These are phyloP conservation scores for Anastrepha ludens DNA, from an alignment of 1,140 invertebrate genomes.

Conservation along the genomic window DNA sequence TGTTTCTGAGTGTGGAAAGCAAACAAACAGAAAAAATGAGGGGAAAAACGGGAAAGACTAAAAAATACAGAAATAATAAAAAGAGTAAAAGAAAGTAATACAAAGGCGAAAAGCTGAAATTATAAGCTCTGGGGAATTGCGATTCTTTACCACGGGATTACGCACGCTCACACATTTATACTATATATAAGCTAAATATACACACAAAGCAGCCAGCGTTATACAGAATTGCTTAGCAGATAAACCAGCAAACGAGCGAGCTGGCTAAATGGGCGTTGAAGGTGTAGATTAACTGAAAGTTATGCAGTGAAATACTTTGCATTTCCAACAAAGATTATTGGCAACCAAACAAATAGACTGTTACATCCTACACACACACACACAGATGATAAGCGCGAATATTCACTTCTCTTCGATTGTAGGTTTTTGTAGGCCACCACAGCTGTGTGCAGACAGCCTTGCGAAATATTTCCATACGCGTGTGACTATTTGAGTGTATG, in stretches of 20 bases:
- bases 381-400: not conserved
- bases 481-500: not conserved
- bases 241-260: not conserved
- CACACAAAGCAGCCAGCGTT: not conserved
- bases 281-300: not conserved
- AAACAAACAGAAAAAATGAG: not conserved
- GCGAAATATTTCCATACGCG: not conserved
- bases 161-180: not conserved
- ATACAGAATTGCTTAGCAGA: too few species aligned
- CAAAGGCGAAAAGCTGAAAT: conserved; percentile 38
- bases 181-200: not conserved
- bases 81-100: conserved; percentile 17
- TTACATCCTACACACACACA: not conserved
- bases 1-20: not conserved
- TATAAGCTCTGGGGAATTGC: conserved; percentile 34
- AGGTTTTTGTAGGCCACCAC: not conserved
- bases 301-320: conserved; percentile 38
- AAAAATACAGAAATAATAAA: conserved; percentile 11
- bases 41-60: not conserved
- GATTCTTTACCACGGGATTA: conserved; percentile 31
- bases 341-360: conserved; percentile 20
- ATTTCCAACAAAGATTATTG: conserved; percentile 44
- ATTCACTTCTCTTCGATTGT: not conserved
- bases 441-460: not conserved
- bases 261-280: not conserved